Conservation (phyloP, 2,113 vertebrate genomes). For the Progne subis region DNA sequence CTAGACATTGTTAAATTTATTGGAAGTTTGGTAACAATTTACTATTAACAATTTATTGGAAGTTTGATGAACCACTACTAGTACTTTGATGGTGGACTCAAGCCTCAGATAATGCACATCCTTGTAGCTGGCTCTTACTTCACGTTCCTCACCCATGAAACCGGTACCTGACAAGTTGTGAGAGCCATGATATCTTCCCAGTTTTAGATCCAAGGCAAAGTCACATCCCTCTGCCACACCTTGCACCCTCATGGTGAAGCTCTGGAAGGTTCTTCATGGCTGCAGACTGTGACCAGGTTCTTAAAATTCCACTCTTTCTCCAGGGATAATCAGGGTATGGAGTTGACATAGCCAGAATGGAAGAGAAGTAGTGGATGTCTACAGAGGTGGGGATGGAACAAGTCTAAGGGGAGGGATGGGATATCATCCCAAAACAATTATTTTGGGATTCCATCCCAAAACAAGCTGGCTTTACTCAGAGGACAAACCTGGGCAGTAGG, state of each 20-base stretch:
- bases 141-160: background rate
- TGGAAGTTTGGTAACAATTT: background rate
- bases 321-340: background rate
- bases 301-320: background rate
- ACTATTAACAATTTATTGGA: background rate
- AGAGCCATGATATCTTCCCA: background rate
- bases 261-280: background rate
- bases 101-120: background rate
- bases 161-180: background rate
- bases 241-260: background rate
- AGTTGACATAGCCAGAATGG: background rate
- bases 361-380: background rate
- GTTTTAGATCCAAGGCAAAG: background rate
- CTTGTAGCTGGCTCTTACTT: background rate
- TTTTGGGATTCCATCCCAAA: background rate
- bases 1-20: background rate
- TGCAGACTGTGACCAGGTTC: background rate
- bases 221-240: background rate
- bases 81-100: background rate
- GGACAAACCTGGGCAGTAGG: background rate
- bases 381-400: background rate
- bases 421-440: background rate
- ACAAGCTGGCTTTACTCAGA: background rate
- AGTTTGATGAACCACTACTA: background rate
- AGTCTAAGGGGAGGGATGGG: background rate